These are phyloP conservation scores for Plemyria rubiginata DNA, from an alignment of 2,888 invertebrate genomes.

Conservation along the genomic window DNA sequence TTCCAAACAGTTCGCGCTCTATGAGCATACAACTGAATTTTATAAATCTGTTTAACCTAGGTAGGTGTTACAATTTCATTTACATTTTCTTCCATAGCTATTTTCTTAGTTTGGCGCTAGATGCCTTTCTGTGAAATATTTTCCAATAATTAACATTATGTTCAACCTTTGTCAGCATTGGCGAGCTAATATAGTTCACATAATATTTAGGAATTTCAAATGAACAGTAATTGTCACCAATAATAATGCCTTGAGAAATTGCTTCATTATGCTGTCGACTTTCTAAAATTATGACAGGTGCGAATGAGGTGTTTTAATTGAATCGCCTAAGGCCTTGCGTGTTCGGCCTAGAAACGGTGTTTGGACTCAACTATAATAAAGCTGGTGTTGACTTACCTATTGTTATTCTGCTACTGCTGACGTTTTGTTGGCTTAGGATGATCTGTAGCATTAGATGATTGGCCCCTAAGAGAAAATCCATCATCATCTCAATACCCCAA, in stretches of 20 bases:
- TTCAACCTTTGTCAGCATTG: too few species aligned
- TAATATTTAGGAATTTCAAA: too few species aligned
- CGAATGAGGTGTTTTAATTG: conserved; percentile 59
- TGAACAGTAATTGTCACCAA: conserved; percentile 43
- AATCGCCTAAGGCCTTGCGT: conserved; percentile 54
- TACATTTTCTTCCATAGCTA: too few species aligned
- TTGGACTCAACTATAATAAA: conserved; percentile 40
- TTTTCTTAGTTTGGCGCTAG: too few species aligned
- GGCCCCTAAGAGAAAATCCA: too few species aligned
- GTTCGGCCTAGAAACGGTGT: conserved; percentile 47
- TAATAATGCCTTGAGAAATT: conserved; percentile 45
- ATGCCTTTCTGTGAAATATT: too few species aligned
- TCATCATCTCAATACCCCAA: too few species aligned
- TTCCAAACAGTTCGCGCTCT: conserved; percentile 3
- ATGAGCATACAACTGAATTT: neutral
- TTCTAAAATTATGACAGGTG: conserved; percentile 59
- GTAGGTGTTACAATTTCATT: too few species aligned
- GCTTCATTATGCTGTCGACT: conserved; percentile 51
- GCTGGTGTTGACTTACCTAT: conserved; percentile 21
- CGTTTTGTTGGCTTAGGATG: conserved; percentile 19
- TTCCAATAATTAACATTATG: too few species aligned
- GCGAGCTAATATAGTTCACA: neutral
- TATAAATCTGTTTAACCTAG: neutral
- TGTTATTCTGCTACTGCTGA: conserved; percentile 11
- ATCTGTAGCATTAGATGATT: neutral